These are phyloP conservation scores for Zeuzera pyrina DNA, from an alignment of 2,888 invertebrate species.

Conservation along the genomic window DNA sequence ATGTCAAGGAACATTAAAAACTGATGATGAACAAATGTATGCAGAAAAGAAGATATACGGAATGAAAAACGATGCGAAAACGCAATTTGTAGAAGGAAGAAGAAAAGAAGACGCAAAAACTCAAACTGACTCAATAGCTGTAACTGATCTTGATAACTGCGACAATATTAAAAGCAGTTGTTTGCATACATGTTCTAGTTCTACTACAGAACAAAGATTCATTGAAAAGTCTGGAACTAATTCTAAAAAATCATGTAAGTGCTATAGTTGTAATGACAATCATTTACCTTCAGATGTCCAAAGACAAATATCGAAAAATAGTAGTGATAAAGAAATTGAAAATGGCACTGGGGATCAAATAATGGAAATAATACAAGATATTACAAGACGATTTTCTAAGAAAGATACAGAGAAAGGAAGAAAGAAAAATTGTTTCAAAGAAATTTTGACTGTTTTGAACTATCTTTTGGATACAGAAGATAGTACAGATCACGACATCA, in stretches of 20 bases:
- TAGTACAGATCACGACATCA: conserved; percentile 16
- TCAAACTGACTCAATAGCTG: neutral
- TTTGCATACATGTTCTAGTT: neutral
- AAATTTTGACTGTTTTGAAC: conserved; percentile 50
- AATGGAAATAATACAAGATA: conserved; percentile 48
- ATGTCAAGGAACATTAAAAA: no score
- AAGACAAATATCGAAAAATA: neutral
- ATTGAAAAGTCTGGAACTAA: conserved; percentile 4
- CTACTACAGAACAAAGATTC: neutral
- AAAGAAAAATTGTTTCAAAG: conserved; percentile 55
- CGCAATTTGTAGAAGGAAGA: neutral
- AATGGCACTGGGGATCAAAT: conserved; percentile 30
- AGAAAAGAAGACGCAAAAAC: neutral
- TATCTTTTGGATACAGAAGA: conserved; percentile 61
- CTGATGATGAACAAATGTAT: neutral
- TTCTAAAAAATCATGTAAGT: conserved; percentile 1
- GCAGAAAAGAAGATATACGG: neutral
- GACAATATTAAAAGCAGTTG: conserved; percentile 1
- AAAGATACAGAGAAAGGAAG: conserved; percentile 38
- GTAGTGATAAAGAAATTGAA: neutral
- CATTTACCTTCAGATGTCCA: neutral
- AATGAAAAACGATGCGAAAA: neutral
- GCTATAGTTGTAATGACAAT: no score
- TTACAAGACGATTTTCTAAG: conserved; percentile 58
- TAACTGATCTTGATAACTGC: neutral